Conservation (phyloP, 2,113 vertebrate genomes). For the Mesocricetus auratus region DNA sequence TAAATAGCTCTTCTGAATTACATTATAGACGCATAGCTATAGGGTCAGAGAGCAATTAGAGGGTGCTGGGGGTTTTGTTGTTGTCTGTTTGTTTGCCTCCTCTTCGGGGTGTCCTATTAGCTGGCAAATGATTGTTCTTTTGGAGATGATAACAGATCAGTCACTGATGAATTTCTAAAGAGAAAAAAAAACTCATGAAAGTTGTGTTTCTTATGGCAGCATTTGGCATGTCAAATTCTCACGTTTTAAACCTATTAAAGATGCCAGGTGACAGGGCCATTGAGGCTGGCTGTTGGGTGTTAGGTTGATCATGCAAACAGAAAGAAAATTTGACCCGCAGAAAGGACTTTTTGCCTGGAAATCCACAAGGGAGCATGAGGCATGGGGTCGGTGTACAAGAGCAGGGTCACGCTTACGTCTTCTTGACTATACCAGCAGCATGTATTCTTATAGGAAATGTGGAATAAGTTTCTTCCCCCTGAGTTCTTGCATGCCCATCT, state of each 20-base stretch:
- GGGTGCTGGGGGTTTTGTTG: neutral
- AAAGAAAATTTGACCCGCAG: neutral
- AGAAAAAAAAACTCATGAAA: neutral
- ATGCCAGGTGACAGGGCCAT: neutral
- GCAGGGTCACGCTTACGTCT: neutral
- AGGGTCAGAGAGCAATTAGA: neutral
- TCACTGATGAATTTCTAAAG: neutral
- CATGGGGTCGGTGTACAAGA: fast-evolving
- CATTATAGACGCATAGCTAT: neutral
- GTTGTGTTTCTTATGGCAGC: neutral
- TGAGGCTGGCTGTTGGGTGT: neutral
- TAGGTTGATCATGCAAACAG: neutral
- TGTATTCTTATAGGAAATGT: neutral
- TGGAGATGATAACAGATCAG: neutral
- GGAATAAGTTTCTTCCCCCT: neutral
- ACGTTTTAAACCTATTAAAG: neutral
- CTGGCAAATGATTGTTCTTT: conserved; percentile 19
- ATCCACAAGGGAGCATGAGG: neutral
- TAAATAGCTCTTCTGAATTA: neutral
- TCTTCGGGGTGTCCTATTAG: neutral
- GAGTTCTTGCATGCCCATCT: neutral
- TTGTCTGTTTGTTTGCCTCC: neutral
- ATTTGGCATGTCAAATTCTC: neutral
- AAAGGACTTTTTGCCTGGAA: neutral
- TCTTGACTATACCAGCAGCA: neutral